Conservation (phyloP, 2,797 vertebrate genomes). For the Gadopsis bispinosus region DNA sequence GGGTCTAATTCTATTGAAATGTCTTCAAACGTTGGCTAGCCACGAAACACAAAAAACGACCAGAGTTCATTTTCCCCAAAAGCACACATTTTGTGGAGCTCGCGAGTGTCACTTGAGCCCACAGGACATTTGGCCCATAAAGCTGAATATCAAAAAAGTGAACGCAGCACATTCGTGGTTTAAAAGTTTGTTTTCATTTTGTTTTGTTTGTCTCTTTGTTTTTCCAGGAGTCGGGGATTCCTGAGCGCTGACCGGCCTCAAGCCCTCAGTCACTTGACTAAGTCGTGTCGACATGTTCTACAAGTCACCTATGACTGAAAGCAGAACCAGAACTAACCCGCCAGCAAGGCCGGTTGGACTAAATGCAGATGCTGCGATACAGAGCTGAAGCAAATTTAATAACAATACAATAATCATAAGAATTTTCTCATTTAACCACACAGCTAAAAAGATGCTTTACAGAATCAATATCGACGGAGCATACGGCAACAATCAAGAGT, state of each 20-base stretch:
- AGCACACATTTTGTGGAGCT: constrained; percentile 29
- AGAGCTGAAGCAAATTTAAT: not conserved
- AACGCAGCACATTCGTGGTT: constrained; percentile 31
- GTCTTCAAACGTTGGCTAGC: constrained; percentile 49
- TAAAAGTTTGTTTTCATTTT: constrained; percentile 52
- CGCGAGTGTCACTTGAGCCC: constrained; percentile 31
- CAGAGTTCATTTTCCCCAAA: constrained; percentile 45
- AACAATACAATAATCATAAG: not conserved
- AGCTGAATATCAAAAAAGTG: constrained; percentile 27
- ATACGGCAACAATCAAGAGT: no score
- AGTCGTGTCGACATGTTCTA: constrained; percentile 34
- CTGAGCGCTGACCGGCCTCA: constrained; percentile 37
- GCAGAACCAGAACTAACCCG: constrained; percentile 22
- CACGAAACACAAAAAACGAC: constrained; percentile 37
- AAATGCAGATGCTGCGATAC: not conserved
- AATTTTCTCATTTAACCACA: not conserved
- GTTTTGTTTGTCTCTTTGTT: constrained; percentile 60
- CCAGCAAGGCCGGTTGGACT: not conserved
- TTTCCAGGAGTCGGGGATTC: constrained; percentile 50
- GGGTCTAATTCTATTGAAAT: constrained; percentile 46
- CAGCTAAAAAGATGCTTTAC: not conserved
- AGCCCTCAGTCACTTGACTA: constrained; percentile 22
- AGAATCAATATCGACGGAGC: not conserved
- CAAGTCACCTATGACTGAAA: constrained; percentile 40
- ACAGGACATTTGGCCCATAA: constrained; percentile 28